phyloP scores from a whole-genome alignment of 2,113 vertebrate genomes.

The Etia nguti region DNA sequence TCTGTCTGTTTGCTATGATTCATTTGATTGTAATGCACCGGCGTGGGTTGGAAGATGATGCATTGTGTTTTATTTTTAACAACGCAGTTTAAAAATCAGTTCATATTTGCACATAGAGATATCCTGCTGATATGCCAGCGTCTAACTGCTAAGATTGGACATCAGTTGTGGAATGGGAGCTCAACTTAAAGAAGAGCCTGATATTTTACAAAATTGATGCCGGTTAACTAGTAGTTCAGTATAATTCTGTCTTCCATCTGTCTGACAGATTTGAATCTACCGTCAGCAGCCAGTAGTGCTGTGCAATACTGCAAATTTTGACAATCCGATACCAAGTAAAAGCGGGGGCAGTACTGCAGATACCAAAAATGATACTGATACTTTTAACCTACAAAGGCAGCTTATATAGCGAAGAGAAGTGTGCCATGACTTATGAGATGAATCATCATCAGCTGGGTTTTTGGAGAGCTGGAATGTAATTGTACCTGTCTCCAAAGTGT shows the following conservation, averaged over 20 bases:
- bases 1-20: conserved; percentile 7
- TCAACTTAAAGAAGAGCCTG: neutral
- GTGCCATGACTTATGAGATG: neutral
- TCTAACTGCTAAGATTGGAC: neutral
- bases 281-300: neutral
- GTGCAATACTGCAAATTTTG: neutral
- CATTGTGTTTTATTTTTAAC: neutral
- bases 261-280: neutral
- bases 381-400: neutral
- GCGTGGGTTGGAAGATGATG: neutral
- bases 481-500: neutral
- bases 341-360: neutral
- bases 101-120: neutral
- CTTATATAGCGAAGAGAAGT: neutral
- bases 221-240: neutral
- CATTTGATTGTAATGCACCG: neutral
- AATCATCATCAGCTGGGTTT: neutral
- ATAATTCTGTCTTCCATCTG: neutral
- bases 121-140: neutral
- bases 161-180: neutral
- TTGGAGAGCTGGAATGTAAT: neutral
- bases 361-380: neutral
- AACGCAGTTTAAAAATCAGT: neutral
- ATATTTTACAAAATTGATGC: neutral
- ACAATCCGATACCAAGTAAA: neutral